These are phyloP conservation scores for Hydrophis major DNA, from an alignment of 2,797 vertebrate genomes.

Conservation along the genomic window DNA sequence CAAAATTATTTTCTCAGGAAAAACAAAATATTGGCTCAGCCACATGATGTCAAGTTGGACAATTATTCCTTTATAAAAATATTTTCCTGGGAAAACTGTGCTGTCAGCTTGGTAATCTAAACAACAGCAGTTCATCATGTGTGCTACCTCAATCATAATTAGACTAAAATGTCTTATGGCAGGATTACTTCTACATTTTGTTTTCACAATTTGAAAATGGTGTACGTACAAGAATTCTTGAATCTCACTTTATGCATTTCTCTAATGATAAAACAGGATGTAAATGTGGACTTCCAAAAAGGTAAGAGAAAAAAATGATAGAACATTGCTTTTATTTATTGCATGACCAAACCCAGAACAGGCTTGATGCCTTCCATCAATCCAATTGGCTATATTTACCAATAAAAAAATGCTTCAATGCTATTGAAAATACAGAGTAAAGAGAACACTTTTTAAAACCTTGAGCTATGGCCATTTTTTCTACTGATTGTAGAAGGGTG, in stretches of 20 bases:
- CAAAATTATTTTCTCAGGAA: not conserved
- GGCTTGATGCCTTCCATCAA: not conserved
- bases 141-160: not conserved
- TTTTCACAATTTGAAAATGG: not conserved
- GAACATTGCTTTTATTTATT: not conserved
- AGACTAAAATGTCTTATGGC: not conserved
- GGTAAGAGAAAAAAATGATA: not conserved
- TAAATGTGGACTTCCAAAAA: not conserved
- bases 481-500: constrained; percentile 4
- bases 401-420: not conserved
- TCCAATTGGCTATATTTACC: not conserved
- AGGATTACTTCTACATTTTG: not conserved
- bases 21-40: not conserved
- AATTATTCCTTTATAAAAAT: not conserved
- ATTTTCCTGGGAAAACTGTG: not conserved
- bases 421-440: fast-evolving
- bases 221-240: not conserved
- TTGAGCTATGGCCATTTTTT: not conserved
- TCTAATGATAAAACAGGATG: not conserved
- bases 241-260: not conserved
- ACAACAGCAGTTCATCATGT: not conserved
- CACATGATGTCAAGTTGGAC: not conserved
- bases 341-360: not conserved
- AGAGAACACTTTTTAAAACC: not conserved
- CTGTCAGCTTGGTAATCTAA: not conserved